phyloP scores from a whole-genome alignment of 2,888 invertebrate genomes.

The Pollenia angustigena region DNA sequence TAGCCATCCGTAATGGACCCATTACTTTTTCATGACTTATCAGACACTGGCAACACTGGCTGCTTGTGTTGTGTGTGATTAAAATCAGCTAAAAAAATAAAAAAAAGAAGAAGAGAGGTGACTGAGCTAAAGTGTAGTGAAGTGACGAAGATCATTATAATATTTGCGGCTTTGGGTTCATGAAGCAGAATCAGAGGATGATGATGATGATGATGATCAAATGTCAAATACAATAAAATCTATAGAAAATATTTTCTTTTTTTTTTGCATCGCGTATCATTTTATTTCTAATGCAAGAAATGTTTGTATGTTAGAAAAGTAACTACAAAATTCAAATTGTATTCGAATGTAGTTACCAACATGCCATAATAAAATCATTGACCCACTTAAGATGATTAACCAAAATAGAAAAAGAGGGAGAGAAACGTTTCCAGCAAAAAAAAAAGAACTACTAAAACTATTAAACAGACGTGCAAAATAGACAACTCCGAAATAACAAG shows the following conservation, averaged over 20 bases:
- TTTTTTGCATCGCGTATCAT: constrained; percentile 15
- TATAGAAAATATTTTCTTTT: constrained; percentile 52
- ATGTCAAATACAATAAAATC: constrained; percentile 66
- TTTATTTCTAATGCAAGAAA: constrained; percentile 4
- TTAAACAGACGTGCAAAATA: constrained; percentile 54
- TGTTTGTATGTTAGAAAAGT: background rate
- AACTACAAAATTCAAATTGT: constrained; percentile 37
- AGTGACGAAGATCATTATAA: constrained; percentile 31
- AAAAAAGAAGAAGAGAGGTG: constrained; percentile 6
- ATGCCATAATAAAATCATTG: constrained; percentile 69
- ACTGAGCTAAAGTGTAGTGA: constrained; percentile 18
- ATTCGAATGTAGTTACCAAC: constrained; percentile 27
- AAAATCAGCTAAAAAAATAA: constrained; percentile 25
- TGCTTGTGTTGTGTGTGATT: constrained; percentile 22
- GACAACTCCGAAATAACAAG: background rate
- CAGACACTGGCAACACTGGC: background rate
- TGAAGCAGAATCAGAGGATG: constrained; percentile 3
- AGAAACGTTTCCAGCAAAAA: constrained; percentile 1
- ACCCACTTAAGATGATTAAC: constrained; percentile 71
- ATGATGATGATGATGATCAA: constrained; percentile 65
- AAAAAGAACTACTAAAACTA: background rate
- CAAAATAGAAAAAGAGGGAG: constrained; percentile 47
- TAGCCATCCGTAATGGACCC: too few relatives aligned
- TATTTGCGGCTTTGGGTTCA: constrained; percentile 56
- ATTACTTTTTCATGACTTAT: too few relatives aligned